phyloP scores from a whole-genome alignment of 2,888 invertebrate genomes.

The Morpho helenor region DNA sequence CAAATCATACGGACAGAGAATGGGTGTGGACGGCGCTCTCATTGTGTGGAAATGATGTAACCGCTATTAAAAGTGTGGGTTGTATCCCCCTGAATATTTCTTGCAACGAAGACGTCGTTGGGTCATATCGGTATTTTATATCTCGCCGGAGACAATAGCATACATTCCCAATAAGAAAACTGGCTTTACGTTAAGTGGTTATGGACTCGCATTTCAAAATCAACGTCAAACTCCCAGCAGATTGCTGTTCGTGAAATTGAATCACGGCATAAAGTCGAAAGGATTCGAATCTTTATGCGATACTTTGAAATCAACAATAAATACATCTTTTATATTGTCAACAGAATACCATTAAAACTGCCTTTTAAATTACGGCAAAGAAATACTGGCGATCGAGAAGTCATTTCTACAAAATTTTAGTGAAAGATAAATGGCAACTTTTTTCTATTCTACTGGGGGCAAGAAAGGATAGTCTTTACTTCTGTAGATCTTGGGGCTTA shows the following conservation, averaged over 20 bases:
- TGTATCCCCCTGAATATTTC: slow-evolving; percentile 78
- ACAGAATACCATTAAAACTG: too few relatives aligned
- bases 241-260: slow-evolving; percentile 16
- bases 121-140: slow-evolving; percentile 79
- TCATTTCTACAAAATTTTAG: too few relatives aligned
- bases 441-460: too few relatives aligned
- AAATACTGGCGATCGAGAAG: too few relatives aligned
- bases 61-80: slow-evolving; percentile 79
- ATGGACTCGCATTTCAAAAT: slow-evolving; percentile 58
- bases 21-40: slow-evolving; percentile 79
- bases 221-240: slow-evolving; percentile 33
- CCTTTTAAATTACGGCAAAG: too few relatives aligned
- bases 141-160: slow-evolving; percentile 74
- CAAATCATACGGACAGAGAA: slow-evolving; percentile 80
- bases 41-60: slow-evolving; percentile 80
- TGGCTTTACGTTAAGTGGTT: slow-evolving; percentile 64
- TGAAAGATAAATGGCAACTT: too few relatives aligned
- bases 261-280: slow-evolving; percentile 19
- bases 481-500: not conserved
- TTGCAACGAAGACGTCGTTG: slow-evolving; percentile 76
- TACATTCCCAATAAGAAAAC: slow-evolving; percentile 72
- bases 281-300: slow-evolving; percentile 19
- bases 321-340: too few relatives aligned
- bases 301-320: too few relatives aligned
- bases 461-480: too few relatives aligned